phyloP scores from a whole-genome alignment of 2,113 vertebrate genomes.

The Erythrolamprus reginae region DNA sequence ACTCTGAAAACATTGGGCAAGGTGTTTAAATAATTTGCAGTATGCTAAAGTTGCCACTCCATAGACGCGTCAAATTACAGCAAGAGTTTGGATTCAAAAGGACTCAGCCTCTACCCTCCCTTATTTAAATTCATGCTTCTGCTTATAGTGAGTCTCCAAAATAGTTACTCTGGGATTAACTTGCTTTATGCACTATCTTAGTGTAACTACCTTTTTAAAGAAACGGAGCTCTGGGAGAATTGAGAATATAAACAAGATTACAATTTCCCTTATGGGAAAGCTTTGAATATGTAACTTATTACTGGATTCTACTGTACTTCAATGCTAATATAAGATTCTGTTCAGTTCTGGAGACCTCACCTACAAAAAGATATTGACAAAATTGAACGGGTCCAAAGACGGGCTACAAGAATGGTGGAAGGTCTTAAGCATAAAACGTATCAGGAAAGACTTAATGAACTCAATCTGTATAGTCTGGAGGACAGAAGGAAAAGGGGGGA shows the following conservation, averaged over 20 bases:
- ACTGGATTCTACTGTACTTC: neutral
- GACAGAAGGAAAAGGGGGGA: no score
- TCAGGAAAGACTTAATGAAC: no score
- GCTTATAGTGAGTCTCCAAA: neutral
- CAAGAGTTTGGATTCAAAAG: constrained; percentile 29
- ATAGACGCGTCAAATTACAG: constrained; percentile 7
- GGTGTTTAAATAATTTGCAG: neutral
- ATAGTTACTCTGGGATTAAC: neutral
- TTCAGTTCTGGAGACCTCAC: no score
- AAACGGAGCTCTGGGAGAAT: neutral
- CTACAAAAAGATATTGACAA: no score
- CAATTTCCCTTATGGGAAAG: neutral
- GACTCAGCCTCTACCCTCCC: neutral
- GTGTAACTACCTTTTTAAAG: neutral
- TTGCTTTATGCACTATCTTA: constrained; percentile 1
- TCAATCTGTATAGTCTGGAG: no score
- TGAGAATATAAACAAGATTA: neutral
- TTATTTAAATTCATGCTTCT: constrained; percentile 3
- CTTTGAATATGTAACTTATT: neutral
- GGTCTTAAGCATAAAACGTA: no score
- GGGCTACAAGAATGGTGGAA: no score
- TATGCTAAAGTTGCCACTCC: constrained; percentile 15
- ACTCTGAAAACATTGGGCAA: constrained; percentile 21
- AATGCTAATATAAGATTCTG: no score
- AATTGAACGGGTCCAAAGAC: no score